Evolutionary conservation across 1,140 invertebrate species (phyloP).

Genomic region (Nebria ingens): DNA sequence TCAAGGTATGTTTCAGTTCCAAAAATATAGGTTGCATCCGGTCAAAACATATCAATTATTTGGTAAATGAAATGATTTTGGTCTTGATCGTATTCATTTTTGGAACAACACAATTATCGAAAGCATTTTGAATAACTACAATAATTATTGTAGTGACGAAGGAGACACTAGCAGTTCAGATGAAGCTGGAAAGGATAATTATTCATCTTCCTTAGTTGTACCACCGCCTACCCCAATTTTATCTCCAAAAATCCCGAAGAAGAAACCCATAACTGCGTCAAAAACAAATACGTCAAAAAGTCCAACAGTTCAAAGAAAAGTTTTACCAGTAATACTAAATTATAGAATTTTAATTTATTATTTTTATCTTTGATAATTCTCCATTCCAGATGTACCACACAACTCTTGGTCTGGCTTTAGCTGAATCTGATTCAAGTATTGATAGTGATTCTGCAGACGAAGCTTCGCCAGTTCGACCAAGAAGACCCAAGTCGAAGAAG

Average conservation of each 20-base stretch:
- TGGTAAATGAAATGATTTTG: background rate
- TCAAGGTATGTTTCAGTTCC: no score
- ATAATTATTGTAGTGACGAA: conserved; percentile 49
- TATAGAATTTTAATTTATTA: background rate
- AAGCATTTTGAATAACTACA: conserved; percentile 6
- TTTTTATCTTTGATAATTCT: background rate
- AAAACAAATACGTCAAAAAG: conserved; percentile 20
- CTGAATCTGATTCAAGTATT: conserved; percentile 18
- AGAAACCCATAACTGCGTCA: conserved; percentile 15
- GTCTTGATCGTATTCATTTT: background rate
- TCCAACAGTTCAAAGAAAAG: conserved; percentile 22
- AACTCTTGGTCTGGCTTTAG: conserved; percentile 24
- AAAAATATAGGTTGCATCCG: conserved; percentile 13
- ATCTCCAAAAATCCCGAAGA: conserved; percentile 17
- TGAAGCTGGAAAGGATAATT: conserved; percentile 27
- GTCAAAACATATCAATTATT: conserved; percentile 9
- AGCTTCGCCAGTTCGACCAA: conserved; percentile 15
- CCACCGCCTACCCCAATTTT: conserved; percentile 45
- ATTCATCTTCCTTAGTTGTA: conserved; percentile 29
- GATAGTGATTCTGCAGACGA: conserved; percentile 21
- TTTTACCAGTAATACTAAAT: conserved; percentile 20
- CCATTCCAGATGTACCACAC: conserved; percentile 28
- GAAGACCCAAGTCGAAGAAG: conserved; percentile 9
- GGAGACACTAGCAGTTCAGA: conserved; percentile 59
- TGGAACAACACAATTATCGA: background rate